Evolutionary conservation across 1,140 invertebrate species (phyloP).

Genomic region (Harpegnathos saltator): DNA sequence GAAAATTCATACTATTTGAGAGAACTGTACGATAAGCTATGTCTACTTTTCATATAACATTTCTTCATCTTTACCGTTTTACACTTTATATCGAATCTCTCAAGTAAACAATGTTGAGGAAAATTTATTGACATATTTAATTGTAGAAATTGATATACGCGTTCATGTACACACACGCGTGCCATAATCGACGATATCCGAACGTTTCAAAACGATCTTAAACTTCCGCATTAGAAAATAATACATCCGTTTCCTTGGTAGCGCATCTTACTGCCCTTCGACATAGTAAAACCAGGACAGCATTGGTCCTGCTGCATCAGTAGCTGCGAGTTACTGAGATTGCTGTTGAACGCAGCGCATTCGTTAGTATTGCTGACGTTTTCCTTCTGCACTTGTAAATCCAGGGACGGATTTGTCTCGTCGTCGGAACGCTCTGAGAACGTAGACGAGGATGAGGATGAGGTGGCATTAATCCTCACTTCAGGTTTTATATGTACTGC

Average conservation of each 20-base stretch:
- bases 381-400: not conserved
- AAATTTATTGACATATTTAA: too few species aligned
- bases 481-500: conserved; percentile 70
- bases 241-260: conserved; percentile 79
- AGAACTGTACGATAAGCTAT: too few species aligned
- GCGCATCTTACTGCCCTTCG: conserved; percentile 79
- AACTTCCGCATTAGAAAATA: conserved; percentile 61
- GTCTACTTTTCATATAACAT: too few species aligned
- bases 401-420: not conserved
- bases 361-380: conserved; percentile 24
- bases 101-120: too few species aligned
- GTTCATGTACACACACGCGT: too few species aligned
- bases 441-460: conserved; percentile 70
- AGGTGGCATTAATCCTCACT: conserved; percentile 70
- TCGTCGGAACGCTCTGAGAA: conserved; percentile 70
- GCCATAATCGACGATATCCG: not conserved
- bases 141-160: too few species aligned
- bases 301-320: conserved; percentile 81
- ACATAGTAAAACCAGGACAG: conserved; percentile 83
- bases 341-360: conserved; percentile 38
- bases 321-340: conserved; percentile 76
- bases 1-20: too few species aligned
- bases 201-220: not conserved
- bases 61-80: too few species aligned
- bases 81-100: too few species aligned